phyloP scores from a whole-genome alignment of 2,888 invertebrate species.

The Callosobruchus maculatus region DNA sequence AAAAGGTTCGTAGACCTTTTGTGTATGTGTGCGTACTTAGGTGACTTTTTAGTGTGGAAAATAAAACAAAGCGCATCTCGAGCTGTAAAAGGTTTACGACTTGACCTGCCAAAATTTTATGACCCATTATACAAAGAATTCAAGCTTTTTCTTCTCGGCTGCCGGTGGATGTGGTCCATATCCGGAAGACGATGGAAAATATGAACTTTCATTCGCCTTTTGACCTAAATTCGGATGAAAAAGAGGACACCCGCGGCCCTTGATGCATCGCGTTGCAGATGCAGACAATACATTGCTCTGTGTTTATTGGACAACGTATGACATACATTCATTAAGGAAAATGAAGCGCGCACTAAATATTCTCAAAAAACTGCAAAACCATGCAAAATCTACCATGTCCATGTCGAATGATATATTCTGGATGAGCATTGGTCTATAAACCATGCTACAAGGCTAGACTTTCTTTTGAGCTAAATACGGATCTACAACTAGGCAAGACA shows the following conservation, averaged over 20 bases:
- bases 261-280: background rate
- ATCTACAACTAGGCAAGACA: too few relatives aligned
- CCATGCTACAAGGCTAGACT: too few relatives aligned
- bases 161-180: background rate
- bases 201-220: background rate
- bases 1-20: background rate
- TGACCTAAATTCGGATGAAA: background rate
- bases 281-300: too few relatives aligned
- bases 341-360: too few relatives aligned
- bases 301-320: too few relatives aligned
- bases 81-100: constrained; percentile 22
- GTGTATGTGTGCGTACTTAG: constrained; percentile 9
- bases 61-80: constrained; percentile 18
- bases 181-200: constrained; percentile 4
- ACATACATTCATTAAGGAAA: too few relatives aligned
- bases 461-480: too few relatives aligned
- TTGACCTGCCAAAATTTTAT: constrained; percentile 26
- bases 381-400: too few relatives aligned
- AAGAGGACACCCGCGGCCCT: background rate
- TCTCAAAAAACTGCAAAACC: too few relatives aligned
- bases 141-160: constrained; percentile 8
- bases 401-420: too few relatives aligned
- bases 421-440: too few relatives aligned
- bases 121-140: constrained; percentile 19
- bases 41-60: constrained; percentile 18